Conservation (phyloP, 2,888 invertebrate species). For the Clitarchus hookeri region DNA sequence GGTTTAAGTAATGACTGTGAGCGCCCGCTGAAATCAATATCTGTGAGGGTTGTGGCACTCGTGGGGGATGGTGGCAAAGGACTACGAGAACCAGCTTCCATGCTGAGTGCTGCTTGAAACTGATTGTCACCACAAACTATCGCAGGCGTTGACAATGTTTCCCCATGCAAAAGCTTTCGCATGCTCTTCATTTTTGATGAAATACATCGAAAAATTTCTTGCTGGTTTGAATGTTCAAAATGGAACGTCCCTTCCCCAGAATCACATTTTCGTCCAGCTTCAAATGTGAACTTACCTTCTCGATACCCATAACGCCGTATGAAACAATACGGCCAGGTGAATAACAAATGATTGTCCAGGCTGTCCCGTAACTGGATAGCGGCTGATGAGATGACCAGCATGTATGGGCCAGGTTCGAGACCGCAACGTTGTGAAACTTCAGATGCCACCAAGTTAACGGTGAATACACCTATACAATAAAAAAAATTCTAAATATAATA, state of each 20-base stretch:
- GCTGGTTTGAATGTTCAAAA: constrained; percentile 78
- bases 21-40: constrained; percentile 52
- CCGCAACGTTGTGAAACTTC: constrained; percentile 79
- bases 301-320: constrained; percentile 85
- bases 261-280: constrained; percentile 84
- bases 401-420: constrained; percentile 71
- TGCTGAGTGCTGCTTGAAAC: constrained; percentile 71
- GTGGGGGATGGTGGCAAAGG: constrained; percentile 72
- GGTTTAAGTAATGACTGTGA: constrained; percentile 41
- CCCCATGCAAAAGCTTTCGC: constrained; percentile 77
- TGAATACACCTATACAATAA: constrained; percentile 65
- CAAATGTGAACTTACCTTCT: constrained; percentile 84
- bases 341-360: constrained; percentile 64
- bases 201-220: constrained; percentile 80
- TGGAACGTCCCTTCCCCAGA: constrained; percentile 84
- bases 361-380: constrained; percentile 75
- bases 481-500: not conserved
- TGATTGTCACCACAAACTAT: constrained; percentile 70
- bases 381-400: constrained; percentile 72
- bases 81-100: constrained; percentile 82
- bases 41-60: constrained; percentile 56
- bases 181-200: constrained; percentile 85
- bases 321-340: constrained; percentile 83
- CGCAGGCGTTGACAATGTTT: constrained; percentile 55
- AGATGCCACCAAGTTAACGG: constrained; percentile 75